Percentiles rank a stretch among this genome's conserved stretches.
Evolutionary conservation across 2,797 vertebrate species (phyloP).

Genomic region (Otolemur crassicaudatus): DNA sequence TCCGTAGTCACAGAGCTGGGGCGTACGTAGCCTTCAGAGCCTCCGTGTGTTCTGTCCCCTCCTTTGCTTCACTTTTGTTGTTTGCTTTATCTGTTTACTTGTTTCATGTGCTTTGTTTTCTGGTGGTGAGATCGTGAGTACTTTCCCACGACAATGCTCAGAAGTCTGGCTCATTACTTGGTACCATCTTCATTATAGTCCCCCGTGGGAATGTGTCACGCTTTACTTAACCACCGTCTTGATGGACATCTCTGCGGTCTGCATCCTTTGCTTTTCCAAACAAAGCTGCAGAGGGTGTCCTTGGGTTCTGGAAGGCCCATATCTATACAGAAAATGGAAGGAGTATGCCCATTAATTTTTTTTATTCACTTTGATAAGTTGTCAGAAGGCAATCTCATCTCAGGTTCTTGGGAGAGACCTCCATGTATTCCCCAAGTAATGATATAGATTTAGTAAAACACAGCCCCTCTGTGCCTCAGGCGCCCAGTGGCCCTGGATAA

Average conservation of each 20-base stretch:
- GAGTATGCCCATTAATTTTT: background rate
- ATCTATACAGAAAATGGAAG: background rate
- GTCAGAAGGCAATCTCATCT: background rate
- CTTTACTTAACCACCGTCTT: background rate
- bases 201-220: background rate
- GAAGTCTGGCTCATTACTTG: background rate
- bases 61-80: background rate
- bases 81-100: background rate
- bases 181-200: background rate
- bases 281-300: background rate
- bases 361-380: background rate
- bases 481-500: conserved; percentile 28
- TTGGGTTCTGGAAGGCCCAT: background rate
- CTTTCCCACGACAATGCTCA: background rate
- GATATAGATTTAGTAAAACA: conserved; percentile 41
- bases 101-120: background rate
- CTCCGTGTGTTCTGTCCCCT: background rate
- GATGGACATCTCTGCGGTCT: background rate
- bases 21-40: background rate
- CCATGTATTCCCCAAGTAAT: background rate
- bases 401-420: conserved; percentile 41
- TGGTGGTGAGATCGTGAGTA: background rate
- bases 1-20: background rate
- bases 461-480: background rate
- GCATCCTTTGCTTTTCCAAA: background rate